phyloP scores from a whole-genome alignment of 2,888 invertebrate species.

The Limenitis camilla region DNA sequence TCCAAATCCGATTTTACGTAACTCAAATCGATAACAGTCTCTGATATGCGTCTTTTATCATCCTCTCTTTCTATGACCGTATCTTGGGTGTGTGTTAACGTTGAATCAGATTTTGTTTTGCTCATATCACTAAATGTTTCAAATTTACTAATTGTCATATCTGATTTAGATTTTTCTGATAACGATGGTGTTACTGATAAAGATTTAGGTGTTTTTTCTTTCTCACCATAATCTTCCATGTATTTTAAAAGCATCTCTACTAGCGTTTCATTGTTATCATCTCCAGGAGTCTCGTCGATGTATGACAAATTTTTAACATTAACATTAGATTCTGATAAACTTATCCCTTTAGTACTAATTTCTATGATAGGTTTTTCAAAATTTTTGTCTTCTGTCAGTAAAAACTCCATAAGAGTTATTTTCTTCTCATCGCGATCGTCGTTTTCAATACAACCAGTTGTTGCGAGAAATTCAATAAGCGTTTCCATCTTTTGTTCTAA shows the following conservation, averaged over 20 bases:
- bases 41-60: slow-evolving; percentile 54
- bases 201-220: slow-evolving; percentile 43
- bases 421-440: slow-evolving; percentile 56
- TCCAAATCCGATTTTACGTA: slow-evolving; percentile 60
- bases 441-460: slow-evolving; percentile 59
- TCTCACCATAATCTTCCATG: slow-evolving; percentile 57
- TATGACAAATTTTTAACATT: slow-evolving; percentile 55
- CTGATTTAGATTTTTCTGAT: slow-evolving; percentile 66
- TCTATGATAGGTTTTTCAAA: slow-evolving; percentile 48
- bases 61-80: slow-evolving; percentile 58
- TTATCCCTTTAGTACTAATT: slow-evolving; percentile 43
- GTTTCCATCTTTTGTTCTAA: slow-evolving; percentile 70
- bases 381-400: slow-evolving; percentile 53
- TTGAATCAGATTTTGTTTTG: slow-evolving; percentile 67
- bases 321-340: slow-evolving; percentile 54
- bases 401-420: slow-evolving; percentile 67
- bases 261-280: slow-evolving; percentile 54
- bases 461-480: slow-evolving; percentile 63
- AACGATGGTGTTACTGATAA: slow-evolving; percentile 54
- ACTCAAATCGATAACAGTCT: slow-evolving; percentile 60
- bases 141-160: slow-evolving; percentile 60
- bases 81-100: slow-evolving; percentile 62
- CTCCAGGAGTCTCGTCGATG: slow-evolving; percentile 66
- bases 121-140: slow-evolving; percentile 65
- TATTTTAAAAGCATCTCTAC: slow-evolving; percentile 67